Evolutionary conservation across 1,140 invertebrate species (phyloP), one percentile per base, ranked within the genome.

Genomic region (Danaus plexippus): DNA sequence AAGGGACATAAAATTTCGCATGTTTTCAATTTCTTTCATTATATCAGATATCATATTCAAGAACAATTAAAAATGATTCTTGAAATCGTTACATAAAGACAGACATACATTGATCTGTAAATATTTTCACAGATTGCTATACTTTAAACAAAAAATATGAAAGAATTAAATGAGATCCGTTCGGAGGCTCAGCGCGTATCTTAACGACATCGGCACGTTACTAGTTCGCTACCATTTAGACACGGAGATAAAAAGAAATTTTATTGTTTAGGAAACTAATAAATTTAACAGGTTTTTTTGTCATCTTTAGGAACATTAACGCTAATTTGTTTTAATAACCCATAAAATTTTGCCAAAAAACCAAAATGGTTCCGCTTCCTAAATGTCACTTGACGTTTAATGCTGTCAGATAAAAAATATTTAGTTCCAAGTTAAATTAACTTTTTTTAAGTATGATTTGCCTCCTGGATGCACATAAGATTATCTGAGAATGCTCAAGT

Each of bases 281-380:
- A 82, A 82, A 82, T 82, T 69, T 73, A 57, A 58, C 47, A 48
- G 47, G 15, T 66, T 73, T 80, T 79, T 77, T 66, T n/a, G n/a
- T 52, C 40, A 11, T 32, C 50, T 43, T 13, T 15, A 32, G 56
- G 69, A 63, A 57, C 57, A 61, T 57, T 64, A 60, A 52, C 63
- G 49, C 67, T 75, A 82, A 82, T 82, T 82, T 77, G 77, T 72
- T 78, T 78, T 77, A 80, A 82, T 80, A 77, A 67, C 58, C 69
- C 71, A 69, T 77, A 76, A 73, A 67, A 69, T 66, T 73, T 75
- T 71, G 55, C 64, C 64, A 67, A 75, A 73, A 77, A 77, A 78
- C 51, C 45, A 11, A 52, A 46, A 47, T 60, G 57, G 71, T 77
- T 77, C 74, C 74, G 76, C 54, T 66, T 69, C 61, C 62, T 64